These are phyloP conservation scores for Papilio dardanus DNA, from an alignment of 1,140 invertebrate genomes.

Conservation along the genomic window DNA sequence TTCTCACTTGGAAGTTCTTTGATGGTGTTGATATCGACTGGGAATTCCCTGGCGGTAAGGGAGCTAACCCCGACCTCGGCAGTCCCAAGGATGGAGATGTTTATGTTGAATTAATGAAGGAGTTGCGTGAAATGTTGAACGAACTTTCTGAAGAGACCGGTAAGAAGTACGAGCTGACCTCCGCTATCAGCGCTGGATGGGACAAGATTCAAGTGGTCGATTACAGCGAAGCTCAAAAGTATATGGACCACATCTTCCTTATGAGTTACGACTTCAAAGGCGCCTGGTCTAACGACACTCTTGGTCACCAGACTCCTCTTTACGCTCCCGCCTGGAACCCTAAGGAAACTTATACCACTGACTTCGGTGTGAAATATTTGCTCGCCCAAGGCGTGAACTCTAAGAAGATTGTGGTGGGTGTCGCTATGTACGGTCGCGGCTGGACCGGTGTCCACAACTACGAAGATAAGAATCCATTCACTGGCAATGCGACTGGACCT, in stretches of 20 bases:
- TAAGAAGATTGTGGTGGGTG: slow-evolving; percentile 76
- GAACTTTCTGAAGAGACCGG: slow-evolving; percentile 68
- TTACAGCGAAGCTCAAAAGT: slow-evolving; percentile 71
- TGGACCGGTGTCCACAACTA: slow-evolving; percentile 75
- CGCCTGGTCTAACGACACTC: slow-evolving; percentile 75
- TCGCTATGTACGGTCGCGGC: slow-evolving; percentile 76
- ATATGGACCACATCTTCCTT: slow-evolving; percentile 78
- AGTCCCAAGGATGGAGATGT: slow-evolving; percentile 68
- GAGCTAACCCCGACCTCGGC: slow-evolving; percentile 72
- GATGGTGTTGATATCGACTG: slow-evolving; percentile 78
- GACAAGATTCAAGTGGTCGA: slow-evolving; percentile 78
- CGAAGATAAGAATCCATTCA: slow-evolving; percentile 67
- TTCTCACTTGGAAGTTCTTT: slow-evolving; percentile 78
- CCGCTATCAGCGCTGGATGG: slow-evolving; percentile 76
- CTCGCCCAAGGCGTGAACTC: slow-evolving; percentile 74
- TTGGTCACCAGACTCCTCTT: slow-evolving; percentile 71
- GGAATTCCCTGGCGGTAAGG: slow-evolving; percentile 79
- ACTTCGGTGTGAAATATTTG: slow-evolving; percentile 71
- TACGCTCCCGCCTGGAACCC: slow-evolving; percentile 71
- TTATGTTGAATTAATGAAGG: slow-evolving; percentile 73
- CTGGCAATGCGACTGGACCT: slow-evolving; percentile 69
- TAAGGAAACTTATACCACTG: slow-evolving; percentile 76
- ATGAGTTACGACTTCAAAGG: slow-evolving; percentile 80
- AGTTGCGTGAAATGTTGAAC: slow-evolving; percentile 73
- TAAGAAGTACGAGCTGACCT: slow-evolving; percentile 74